These are phyloP conservation scores for Salvelinus namaycush DNA, from an alignment of 2,113 vertebrate species.

Conservation along the genomic window DNA sequence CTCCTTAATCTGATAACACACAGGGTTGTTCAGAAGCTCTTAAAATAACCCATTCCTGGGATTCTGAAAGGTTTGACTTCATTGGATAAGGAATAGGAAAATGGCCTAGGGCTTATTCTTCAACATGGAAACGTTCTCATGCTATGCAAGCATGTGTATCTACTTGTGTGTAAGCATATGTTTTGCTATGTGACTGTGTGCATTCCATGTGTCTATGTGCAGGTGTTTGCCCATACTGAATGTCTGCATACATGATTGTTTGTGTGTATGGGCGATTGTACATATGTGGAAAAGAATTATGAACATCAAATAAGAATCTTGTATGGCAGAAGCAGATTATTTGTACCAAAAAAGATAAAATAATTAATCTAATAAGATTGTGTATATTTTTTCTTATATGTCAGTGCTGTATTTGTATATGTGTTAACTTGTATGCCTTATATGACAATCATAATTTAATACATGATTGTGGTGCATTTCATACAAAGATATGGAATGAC, in stretches of 20 bases:
- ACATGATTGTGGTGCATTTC: no score
- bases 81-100: slow-evolving; percentile 68
- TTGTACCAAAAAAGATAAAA: no score
- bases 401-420: no score
- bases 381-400: no score
- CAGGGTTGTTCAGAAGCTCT: slow-evolving; percentile 53
- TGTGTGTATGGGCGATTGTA: not conserved
- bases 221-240: slow-evolving; percentile 18
- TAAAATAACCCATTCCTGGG: slow-evolving; percentile 66
- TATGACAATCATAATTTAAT: no score
- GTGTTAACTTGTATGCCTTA: no score
- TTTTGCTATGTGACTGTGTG: slow-evolving; percentile 40
- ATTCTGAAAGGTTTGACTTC: slow-evolving; percentile 71
- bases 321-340: no score
- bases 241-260: not conserved
- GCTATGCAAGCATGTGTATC: slow-evolving; percentile 45
- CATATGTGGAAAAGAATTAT: not conserved
- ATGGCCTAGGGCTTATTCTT: slow-evolving; percentile 61
- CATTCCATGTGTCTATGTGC: slow-evolving; percentile 20
- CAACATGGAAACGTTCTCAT: slow-evolving; percentile 66
- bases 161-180: slow-evolving; percentile 50
- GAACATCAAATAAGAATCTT: no score
- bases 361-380: no score
- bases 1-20: slow-evolving; percentile 61
- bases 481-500: no score